Evolutionary conservation across 2,888 invertebrate genomes (phyloP).

Genomic region (Dynastes tityus): DNA sequence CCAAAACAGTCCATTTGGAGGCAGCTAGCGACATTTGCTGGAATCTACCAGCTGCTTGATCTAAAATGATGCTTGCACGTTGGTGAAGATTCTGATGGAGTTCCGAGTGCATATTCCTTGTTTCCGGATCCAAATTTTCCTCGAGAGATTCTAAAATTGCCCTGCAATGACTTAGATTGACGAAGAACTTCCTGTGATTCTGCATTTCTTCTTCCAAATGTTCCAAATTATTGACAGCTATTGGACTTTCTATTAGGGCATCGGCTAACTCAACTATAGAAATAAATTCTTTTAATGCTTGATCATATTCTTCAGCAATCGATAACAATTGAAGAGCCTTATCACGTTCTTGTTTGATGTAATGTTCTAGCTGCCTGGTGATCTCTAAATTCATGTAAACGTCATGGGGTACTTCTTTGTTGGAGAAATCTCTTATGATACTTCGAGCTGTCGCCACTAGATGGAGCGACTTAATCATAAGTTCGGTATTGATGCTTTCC

Average conservation of each 20-base stretch:
- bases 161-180: slow-evolving; percentile 89
- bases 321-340: slow-evolving; percentile 83
- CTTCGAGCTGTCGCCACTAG: slow-evolving; percentile 77
- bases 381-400: slow-evolving; percentile 79
- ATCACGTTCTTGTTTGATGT: slow-evolving; percentile 82
- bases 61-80: slow-evolving; percentile 83
- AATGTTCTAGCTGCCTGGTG: slow-evolving; percentile 80
- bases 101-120: slow-evolving; percentile 80
- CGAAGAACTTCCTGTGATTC: slow-evolving; percentile 91
- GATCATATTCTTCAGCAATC: slow-evolving; percentile 89
- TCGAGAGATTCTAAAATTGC: slow-evolving; percentile 90
- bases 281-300: slow-evolving; percentile 88
- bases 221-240: slow-evolving; percentile 82
- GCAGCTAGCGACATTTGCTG: slow-evolving; percentile 90
- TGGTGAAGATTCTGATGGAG: slow-evolving; percentile 85
- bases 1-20: slow-evolving; percentile 86
- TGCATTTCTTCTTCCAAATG: slow-evolving; percentile 93
- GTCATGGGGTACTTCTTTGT: slow-evolving; percentile 79
- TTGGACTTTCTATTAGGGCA: slow-evolving; percentile 83
- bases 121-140: slow-evolving; percentile 87
- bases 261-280: slow-evolving; percentile 91
- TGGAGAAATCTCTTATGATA: slow-evolving; percentile 80
- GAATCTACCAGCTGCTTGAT: slow-evolving; percentile 85
- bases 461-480: slow-evolving; percentile 76
- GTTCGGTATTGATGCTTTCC: slow-evolving; percentile 78